These are phyloP conservation scores for Polyommatus icarus DNA, from an alignment of 2,888 invertebrate species.

Conservation along the genomic window DNA sequence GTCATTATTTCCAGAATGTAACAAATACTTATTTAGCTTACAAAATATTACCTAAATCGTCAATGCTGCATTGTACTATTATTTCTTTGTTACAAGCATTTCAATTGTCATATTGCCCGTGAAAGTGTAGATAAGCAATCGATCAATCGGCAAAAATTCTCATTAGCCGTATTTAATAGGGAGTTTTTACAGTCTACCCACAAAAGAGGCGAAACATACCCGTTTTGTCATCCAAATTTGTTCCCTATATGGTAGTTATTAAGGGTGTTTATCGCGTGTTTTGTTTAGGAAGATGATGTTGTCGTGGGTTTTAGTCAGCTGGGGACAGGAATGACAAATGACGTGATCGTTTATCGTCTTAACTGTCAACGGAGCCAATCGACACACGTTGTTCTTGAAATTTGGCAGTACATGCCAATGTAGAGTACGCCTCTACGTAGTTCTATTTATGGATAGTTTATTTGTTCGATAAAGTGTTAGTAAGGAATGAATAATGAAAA, in stretches of 20 bases:
- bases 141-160: conserved; percentile 65
- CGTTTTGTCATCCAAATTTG: background rate
- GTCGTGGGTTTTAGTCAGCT: conserved; percentile 51
- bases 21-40: too few species aligned
- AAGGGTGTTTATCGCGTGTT: conserved; percentile 36
- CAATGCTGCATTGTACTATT: background rate
- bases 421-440: conserved; percentile 8
- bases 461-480: too few species aligned
- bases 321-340: conserved; percentile 73
- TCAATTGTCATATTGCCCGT: background rate
- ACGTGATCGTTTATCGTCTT: conserved; percentile 75
- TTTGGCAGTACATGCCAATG: conserved; percentile 51
- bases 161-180: conserved; percentile 74
- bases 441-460: background rate
- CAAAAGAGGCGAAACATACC: conserved; percentile 12
- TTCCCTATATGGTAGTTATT: background rate
- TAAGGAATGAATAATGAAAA: too few species aligned
- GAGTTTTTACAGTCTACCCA: conserved; percentile 52
- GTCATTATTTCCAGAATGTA: too few species aligned
- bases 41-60: too few species aligned
- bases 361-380: conserved; percentile 76
- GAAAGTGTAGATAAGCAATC: conserved; percentile 50
- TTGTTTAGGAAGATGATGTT: conserved; percentile 40
- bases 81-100: background rate
- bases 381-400: conserved; percentile 56